These are phyloP conservation scores for Incurvaria masculella DNA, from an alignment of 2,888 invertebrate genomes.

Conservation along the genomic window DNA sequence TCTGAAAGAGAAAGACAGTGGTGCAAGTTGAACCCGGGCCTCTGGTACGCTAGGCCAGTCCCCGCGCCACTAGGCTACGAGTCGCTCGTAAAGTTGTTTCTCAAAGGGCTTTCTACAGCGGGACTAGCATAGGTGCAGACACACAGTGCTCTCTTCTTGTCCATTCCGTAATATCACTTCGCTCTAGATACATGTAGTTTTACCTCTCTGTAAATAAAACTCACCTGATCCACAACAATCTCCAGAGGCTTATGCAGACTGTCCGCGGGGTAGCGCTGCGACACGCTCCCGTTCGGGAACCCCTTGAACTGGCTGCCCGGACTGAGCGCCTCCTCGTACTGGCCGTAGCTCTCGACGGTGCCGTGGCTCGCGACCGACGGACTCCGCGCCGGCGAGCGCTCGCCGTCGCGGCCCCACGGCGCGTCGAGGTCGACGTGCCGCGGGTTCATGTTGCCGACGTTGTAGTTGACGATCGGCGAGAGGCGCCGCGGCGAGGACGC, in stretches of 20 bases:
- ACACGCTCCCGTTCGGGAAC: conserved; percentile 36
- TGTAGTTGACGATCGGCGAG: conserved; percentile 48
- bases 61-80: no score
- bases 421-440: conserved; percentile 45
- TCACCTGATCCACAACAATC: conserved; percentile 69
- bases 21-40: no score
- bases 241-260: conserved; percentile 54
- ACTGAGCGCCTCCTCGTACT: conserved; percentile 42
- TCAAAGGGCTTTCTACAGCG: no score
- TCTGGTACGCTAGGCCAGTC: no score
- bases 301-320: conserved; percentile 34
- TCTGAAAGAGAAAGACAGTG: no score
- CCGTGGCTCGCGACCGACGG: conserved; percentile 32
- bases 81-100: no score
- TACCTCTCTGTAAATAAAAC: no score
- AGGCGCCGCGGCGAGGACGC: conserved; percentile 40
- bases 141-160: no score
- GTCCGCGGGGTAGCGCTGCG: conserved; percentile 29
- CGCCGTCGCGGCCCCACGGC: conserved; percentile 38
- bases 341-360: conserved; percentile 39
- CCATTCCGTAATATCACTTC: no score
- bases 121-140: no score
- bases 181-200: no score
- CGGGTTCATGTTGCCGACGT: conserved; percentile 53
- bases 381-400: conserved; percentile 35